phyloP scores from a whole-genome alignment of 2,113 vertebrate species.

The Centropus bengalensis region DNA sequence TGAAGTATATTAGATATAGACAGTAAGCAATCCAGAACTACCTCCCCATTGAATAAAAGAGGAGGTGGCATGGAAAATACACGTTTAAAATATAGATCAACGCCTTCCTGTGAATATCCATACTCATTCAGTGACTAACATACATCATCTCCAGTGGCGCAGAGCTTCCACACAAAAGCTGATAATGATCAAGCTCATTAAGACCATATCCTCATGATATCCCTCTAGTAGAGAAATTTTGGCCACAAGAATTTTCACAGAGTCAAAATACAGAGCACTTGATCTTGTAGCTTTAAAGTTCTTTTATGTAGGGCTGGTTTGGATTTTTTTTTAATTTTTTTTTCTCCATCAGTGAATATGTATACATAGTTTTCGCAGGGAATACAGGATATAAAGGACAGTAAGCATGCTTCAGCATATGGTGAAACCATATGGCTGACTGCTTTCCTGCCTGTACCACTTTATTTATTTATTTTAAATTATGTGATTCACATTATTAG shows the following conservation, averaged over 20 bases:
- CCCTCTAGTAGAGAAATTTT: background rate
- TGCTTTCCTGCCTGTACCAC: slow-evolving; percentile 49
- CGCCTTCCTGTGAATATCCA: background rate
- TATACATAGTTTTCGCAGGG: slow-evolving; percentile 45
- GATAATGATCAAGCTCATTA: background rate
- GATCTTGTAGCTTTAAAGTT: slow-evolving; percentile 16
- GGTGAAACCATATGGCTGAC: slow-evolving; percentile 65
- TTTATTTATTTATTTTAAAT: slow-evolving; percentile 67
- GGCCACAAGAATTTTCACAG: background rate
- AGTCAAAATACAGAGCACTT: background rate
- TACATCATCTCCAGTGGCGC: background rate
- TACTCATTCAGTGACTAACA: background rate
- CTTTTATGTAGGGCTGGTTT: background rate
- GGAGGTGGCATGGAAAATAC: background rate
- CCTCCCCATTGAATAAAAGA: background rate
- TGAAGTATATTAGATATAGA: background rate
- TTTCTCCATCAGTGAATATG: background rate
- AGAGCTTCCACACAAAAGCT: background rate
- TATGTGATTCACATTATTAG: slow-evolving; percentile 44
- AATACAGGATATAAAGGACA: slow-evolving; percentile 62
- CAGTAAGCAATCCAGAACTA: background rate
- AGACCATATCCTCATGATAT: background rate
- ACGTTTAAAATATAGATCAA: background rate
- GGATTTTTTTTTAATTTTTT: background rate
- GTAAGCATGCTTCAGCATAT: slow-evolving; percentile 64